Base-by-base conservation (phyloP, 2,113 vertebrate species). In the Condylura cristata region DNA sequence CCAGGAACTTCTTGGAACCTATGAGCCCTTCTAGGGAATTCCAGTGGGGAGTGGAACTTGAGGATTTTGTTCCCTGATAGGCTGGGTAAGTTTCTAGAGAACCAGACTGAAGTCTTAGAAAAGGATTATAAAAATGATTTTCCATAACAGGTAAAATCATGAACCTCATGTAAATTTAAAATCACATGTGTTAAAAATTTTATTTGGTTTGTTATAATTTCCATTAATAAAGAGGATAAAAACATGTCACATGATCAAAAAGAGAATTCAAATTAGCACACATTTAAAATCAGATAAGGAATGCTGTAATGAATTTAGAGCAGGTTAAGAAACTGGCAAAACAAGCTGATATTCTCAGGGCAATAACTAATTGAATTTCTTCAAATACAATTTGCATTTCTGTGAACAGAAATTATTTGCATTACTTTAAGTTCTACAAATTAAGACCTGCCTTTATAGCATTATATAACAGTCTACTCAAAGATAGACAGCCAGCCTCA, bases 361-460 rank as follows among this genome's bases (percentile, higher is more conserved):
- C 5, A 26, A 79, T 79, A 72, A 78, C 61, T 85, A 92, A 85
- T 89, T 93, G 46, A 20, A 51, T 93, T 72, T 46, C 37, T 51
- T 48, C 60, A 84, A 37, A 75, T 4, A 16, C 2, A 68, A 85
- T 85, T 87, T 95, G 88, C 86, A 94, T 88, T 87, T 91, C 71
- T 88, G 72, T 93, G 32, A 53, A 72, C 22, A 81, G 81, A 94
- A 87, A 34, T 85, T 32, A 75, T 94, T 93, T 72, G 51, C 85
- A 66, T 90, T 60, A 39, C 63, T 84, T 48, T 83, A 44, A 24
- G 71, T 84, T 85, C 72, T 48, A 51, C 34, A 81, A 89, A 90
- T 79, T 76, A 65, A 78, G 39, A 61, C 91, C 41, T 81, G 26
- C 63, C 34, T 65, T 44, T 58, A 6, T 13, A 41, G 41, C 83